Evolutionary conservation across 2,888 invertebrate genomes (phyloP), one percentile per base, ranked within the genome.

Genomic region (Dastarcus helophoroides): DNA sequence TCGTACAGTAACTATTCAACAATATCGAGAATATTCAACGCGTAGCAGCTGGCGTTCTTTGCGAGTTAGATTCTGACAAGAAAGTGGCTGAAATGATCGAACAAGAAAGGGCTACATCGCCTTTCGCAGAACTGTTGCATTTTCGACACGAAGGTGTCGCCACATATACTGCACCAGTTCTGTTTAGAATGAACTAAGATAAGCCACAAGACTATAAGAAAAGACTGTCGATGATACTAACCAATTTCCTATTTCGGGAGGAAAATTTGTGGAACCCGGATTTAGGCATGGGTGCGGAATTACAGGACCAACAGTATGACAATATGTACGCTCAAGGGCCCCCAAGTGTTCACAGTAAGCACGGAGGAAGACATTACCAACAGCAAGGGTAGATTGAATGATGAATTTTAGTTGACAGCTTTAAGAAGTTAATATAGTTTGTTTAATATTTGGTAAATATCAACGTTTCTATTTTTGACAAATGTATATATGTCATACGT

Each of bases 201-300:
- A 97, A 97, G 64, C 93, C 95, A 8, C 86, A 89, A 58, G 95
- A 97, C 58, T 97, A 94, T 64, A 93, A 91, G 67, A 94, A 97
- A 66, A 72, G 94, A 41, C 74, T 97, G 35, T 91, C 91, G 23
- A 85, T 93, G 73, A 95, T 97, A 65, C 65, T 97, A 44, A 91
- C 91, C 38, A 93, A 89, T 64, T 94, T 94, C n/a, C 70, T 95
- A 47, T 79, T 90, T 67, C 76, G 91, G 46, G 90, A 90, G 48
- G 90, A 90, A 48, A 84, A 83, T 63, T 73, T 88, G 60, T 91
- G 90, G 90, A 82, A 82, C 57, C 79, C 80, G 31, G 88, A 89
- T 56, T 67, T 88, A 50, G 80, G 80, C 48, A 81, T 86, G 77
- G 84, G 81, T 41, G 81, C 86, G 36, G 88, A 89, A 62, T 67